Evolutionary conservation across 1,140 invertebrate genomes (phyloP), one percentile per base, ranked within the genome.

Genomic region (Coboldia fuscipes): DNA sequence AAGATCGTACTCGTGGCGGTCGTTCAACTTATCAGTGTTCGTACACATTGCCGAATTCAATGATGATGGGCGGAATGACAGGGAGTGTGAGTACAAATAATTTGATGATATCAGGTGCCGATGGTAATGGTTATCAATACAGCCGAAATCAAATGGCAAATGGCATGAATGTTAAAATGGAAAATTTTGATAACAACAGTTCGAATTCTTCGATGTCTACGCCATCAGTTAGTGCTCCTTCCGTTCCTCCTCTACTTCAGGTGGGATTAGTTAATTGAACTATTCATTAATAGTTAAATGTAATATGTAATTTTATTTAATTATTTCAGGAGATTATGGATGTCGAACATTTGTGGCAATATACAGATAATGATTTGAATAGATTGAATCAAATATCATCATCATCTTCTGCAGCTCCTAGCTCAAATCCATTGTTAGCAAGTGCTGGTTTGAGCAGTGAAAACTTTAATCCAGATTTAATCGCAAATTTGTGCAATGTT

Each of bases 1-100:
- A 92, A 50, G 90, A 97, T 57, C 63, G 90, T 40, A 93, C 89
- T 0, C 63, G 90, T 37, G 92, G 90, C 34, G 92, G 92, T 16
- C 69, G 92, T 37, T 93, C 86, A 41, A 93, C 86, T 10, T 97
- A 96, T 56, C 85, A 89, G 45, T 90, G 84, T 53, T 85, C 82
- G 21, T 89, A 88, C 46, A 79, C 81, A 13, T 53, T 89, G 36
- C 79, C 80, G 14, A 40, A 40, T 21, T 40, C 41, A n/a, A 23
- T 39, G 16, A 41, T n/a, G n/a, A n/a, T n/a, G n/a, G n/a, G n/a
- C n/a, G 38, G 13, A 42, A 38, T 35, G 39, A n/a, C n/a, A n/a
- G n/a, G n/a, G n/a, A n/a, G n/a, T n/a, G n/a, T n/a, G n/a, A n/a
- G n/a, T n/a, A 40, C 9, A 30, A 30, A 13, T 7, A 30, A 9